Evolutionary conservation across 2,113 vertebrate species (phyloP).

Genomic region (Typhlomys cinereus): DNA sequence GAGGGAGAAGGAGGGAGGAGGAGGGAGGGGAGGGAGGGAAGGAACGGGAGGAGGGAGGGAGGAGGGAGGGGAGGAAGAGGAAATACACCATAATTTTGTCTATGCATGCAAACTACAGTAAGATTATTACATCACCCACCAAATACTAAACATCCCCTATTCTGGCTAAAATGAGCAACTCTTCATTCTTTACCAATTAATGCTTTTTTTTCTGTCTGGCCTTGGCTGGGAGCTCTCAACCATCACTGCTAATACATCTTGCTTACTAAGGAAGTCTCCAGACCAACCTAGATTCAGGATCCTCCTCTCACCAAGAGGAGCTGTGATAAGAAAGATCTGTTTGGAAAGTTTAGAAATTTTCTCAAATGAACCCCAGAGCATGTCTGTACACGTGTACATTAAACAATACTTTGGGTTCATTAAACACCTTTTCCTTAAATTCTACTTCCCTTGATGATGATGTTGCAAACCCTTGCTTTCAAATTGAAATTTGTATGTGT

Average conservation of each 20-base stretch:
- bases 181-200: not conserved
- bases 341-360: not conserved
- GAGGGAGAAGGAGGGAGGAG: too few species aligned
- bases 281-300: not conserved
- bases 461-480: conserved; percentile 4
- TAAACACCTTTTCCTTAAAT: conserved; percentile 9
- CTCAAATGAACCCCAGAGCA: conserved; percentile 1
- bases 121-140: not conserved
- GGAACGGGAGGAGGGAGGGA: not conserved
- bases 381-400: not conserved
- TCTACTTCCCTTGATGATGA: not conserved
- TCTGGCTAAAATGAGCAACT: not conserved
- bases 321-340: not conserved
- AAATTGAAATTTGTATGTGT: conserved; percentile 30
- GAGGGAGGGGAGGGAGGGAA: too few species aligned
- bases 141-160: not conserved
- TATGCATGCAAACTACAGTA: not conserved
- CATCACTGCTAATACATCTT: not conserved
- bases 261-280: not conserved
- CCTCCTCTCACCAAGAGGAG: not conserved
- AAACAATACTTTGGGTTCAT: not conserved
- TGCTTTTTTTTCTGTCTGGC: not conserved
- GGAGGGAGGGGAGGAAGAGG: too few species aligned
- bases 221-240: not conserved
- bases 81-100: not conserved